A percentile compares a stretch with the other conserved stretches of the same genome.
Evolutionary conservation across 2,797 vertebrate species (phyloP).

Genomic region (Coranthus polyacanthus): DNA sequence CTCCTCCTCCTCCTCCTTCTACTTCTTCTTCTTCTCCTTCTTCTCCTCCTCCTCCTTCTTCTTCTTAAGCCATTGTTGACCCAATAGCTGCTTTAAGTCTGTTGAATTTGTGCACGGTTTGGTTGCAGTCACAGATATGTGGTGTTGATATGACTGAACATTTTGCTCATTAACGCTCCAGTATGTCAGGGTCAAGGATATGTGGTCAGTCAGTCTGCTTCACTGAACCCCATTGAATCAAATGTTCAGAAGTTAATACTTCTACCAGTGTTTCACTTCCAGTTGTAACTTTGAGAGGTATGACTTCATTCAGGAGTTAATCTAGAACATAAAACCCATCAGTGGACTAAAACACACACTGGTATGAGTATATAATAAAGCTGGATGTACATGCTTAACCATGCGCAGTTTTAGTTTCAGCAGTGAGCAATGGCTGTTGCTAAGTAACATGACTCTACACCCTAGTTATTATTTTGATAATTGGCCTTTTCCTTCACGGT

Average conservation of each 20-base stretch:
- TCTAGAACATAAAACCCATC: background rate
- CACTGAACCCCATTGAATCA: background rate
- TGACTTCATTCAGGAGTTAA: background rate
- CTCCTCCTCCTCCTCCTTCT: too few relatives aligned
- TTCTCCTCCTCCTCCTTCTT: too few relatives aligned
- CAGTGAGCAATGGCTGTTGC: conserved; percentile 6
- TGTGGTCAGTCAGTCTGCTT: background rate
- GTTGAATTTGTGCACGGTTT: background rate
- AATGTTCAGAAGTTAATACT: too few relatives aligned
- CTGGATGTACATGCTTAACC: background rate
- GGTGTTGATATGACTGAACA: background rate
- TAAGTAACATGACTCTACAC: conserved; percentile 25
- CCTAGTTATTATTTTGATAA: conserved; percentile 11
- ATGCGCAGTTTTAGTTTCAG: background rate
- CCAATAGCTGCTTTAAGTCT: too few relatives aligned
- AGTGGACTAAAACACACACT: background rate
- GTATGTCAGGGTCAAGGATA: background rate
- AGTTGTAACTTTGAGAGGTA: background rate
- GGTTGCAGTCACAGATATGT: background rate
- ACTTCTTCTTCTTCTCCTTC: too few relatives aligned
- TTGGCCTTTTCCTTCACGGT: conserved; percentile 3
- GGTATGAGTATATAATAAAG: background rate
- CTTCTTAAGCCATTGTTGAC: too few relatives aligned
- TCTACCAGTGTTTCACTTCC: too few relatives aligned
- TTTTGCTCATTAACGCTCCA: background rate